Evolutionary conservation across 2,113 vertebrate genomes (phyloP).

Genomic region (Dipodomys stephensi): DNA sequence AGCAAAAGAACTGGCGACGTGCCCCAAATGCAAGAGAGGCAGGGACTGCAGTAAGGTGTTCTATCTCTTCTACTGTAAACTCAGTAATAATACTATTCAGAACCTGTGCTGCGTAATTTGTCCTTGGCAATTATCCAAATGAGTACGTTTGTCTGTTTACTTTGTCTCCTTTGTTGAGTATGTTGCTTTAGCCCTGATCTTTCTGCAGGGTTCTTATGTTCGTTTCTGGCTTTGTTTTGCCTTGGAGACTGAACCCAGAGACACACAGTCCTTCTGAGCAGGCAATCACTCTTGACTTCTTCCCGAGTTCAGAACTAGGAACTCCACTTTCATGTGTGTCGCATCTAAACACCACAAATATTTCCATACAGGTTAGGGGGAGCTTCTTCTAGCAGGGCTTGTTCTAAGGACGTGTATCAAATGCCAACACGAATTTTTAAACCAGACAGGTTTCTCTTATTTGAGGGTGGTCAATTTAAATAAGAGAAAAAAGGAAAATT

Average conservation of each 20-base stretch:
- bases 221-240: not conserved
- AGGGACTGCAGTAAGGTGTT: no score
- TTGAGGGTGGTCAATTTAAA: not conserved
- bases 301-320: not conserved
- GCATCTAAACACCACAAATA: not conserved
- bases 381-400: not conserved
- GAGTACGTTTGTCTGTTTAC: not conserved
- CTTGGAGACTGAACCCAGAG: not conserved
- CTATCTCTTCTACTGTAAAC: no score
- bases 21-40: no score
- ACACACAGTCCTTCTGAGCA: rapidly evolving
- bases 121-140: not conserved
- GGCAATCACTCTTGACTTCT: not conserved
- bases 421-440: not conserved
- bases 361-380: not conserved
- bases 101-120: not conserved
- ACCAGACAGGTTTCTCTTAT: not conserved
- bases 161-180: not conserved
- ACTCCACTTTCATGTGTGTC: not conserved
- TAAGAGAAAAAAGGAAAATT: not conserved
- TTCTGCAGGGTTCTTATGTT: not conserved
- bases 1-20: no score
- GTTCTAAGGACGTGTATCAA: not conserved
- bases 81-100: not conserved
- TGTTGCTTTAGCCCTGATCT: not conserved